These are phyloP conservation scores for Eupithecia abbreviata DNA, from an alignment of 2,888 invertebrate genomes.

Conservation along the genomic window DNA sequence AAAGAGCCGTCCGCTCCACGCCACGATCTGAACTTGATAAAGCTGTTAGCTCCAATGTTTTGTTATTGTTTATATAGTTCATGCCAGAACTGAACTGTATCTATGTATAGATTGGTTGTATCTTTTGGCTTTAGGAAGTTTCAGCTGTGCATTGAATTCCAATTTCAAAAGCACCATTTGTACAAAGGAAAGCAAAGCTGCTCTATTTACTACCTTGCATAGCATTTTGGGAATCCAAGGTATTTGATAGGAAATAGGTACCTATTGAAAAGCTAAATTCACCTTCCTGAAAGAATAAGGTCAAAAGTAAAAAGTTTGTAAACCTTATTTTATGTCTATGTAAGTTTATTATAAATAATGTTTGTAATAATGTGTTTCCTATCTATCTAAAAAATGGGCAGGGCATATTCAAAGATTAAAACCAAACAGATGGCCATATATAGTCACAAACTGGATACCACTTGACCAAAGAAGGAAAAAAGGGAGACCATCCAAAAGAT, in stretches of 20 bases:
- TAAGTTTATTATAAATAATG: too few species aligned
- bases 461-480: too few species aligned
- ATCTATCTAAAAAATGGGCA: too few species aligned
- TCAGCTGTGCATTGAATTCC: background rate
- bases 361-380: too few species aligned
- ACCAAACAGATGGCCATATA: too few species aligned
- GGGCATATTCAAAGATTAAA: too few species aligned
- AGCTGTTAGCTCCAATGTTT: conserved; percentile 20
- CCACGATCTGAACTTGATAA: conserved; percentile 13
- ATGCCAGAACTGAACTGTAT: conserved; percentile 5
- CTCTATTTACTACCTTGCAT: background rate
- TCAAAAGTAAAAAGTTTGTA: too few species aligned
- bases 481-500: too few species aligned
- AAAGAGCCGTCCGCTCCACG: conserved; percentile 24
- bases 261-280: background rate
- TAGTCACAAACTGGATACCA: too few species aligned
- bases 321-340: too few species aligned
- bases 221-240: background rate
- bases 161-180: background rate
- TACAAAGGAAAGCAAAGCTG: background rate
- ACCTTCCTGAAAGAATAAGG: background rate
- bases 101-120: background rate
- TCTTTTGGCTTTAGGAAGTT: background rate
- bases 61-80: conserved; percentile 16
- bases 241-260: background rate